Base-by-base conservation (phyloP, 2,888 invertebrate species). In the Rotaria socialis region DNA sequence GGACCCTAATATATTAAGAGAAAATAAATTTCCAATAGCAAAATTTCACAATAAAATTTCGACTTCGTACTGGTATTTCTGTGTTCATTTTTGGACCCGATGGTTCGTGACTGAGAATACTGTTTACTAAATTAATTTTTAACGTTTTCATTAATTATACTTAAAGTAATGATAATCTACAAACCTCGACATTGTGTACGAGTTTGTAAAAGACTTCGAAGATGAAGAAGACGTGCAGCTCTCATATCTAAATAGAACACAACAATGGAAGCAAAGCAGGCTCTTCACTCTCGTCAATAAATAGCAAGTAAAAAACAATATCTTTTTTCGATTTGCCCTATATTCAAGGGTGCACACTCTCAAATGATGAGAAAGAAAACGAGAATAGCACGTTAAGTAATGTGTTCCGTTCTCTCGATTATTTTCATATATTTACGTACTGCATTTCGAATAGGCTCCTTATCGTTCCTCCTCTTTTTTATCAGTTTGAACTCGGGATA, bases 1-100 rank as follows among this genome's bases (percentile, higher is more conserved):
- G 95, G 95, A 11, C 95, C 95, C 67, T 67, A 11, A 52, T 52
- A 16, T 16, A 52, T 52, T 3, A 52, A 52, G 14, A 52, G 52
- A 52, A 52, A 47, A 47, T 47, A 3, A 7, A 52, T 52, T 52
- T 52, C 16, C 3, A 14, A 52, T 11, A 16, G 14, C 52, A 52
- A 16, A 52, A 16, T 52, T 52, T 14, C 1, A 52, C 14, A 1
- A 16, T 22, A 67, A 67, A 67, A 3, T 16, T 55, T 16, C 19
- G 22, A 0, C 22, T 55, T 67, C 4, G 35, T 67, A 67, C 67
- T 11, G 80, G 80, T 19, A 80, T 80, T 80, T 22, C 4, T 47
- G 80, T 43, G 47, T 43, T 80, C 80, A 80, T 47, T 4, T 22
- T 80, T 47, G 80, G 80, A 41, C 80, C 47, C 22, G 80, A 80